Base-by-base conservation (phyloP, 1,140 invertebrate species). In the Samia ricini region DNA sequence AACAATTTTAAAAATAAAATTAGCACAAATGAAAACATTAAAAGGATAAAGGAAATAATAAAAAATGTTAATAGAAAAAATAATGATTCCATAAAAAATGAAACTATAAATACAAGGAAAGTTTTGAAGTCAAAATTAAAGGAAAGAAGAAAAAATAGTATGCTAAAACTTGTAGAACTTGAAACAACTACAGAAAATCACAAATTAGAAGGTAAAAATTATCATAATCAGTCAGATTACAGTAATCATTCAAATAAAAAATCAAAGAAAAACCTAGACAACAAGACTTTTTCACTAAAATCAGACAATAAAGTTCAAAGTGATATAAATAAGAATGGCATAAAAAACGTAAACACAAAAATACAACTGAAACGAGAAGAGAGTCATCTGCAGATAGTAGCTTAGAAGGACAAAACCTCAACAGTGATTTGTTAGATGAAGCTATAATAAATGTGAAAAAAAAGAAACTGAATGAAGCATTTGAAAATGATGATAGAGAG, bases 381-480 rank as follows among this genome's bases (percentile, higher is more conserved):
- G 42, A 24, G 21, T 48, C 48, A 63, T 3, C 22, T 60, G 59
- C 60, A 56, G 60, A 19, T 29, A 62, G 48, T 42, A 61, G 20
- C 20, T 26, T 21, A 10, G 18, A 33, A 57, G 26, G 7, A 36
- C 59, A 67, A 23, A 71, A 68, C 52, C 63, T 74, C 48, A 68
- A 79, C 19, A 63, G 55, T 49, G 78, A 83, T 60, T 74, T 73
- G 59, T 42, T 68, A 51, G 81, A 86, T 66, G 79, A 83, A 74
- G 51, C 78, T n/a, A 62, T 85, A 60, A 42, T 81, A 5, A 75
- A 83, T 64, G 76, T 69, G 26, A 79, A 79, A 56, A 85, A 82
- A 55, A 74, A 74, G 57, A 82, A 83, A 65, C 52, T 84, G 5
- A 73, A 74, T 67, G 70, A 77, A 26, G 50, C 58, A 57, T 60